Percentiles rank a stretch among this genome's conserved stretches.
These are phyloP conservation scores for Linepithema humile DNA, from an alignment of 1,140 invertebrate genomes.

Conservation along the genomic window DNA sequence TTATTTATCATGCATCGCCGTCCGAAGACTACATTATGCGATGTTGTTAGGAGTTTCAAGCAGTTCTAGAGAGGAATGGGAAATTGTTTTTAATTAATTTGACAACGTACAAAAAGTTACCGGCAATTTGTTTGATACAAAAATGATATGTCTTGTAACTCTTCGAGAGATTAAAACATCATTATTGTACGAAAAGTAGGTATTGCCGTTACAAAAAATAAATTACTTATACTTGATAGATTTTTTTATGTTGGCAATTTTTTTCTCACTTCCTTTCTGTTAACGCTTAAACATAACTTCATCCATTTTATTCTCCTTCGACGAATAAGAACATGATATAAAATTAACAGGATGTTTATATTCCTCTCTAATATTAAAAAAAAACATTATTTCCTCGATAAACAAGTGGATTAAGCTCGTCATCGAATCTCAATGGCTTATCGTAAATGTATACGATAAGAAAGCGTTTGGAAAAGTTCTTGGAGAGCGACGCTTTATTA, in stretches of 20 bases:
- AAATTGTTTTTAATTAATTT: conserved; percentile 33
- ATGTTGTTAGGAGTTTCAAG: conserved; percentile 35
- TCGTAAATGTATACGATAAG: neutral
- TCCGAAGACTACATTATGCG: conserved; percentile 41
- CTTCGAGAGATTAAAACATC: neutral
- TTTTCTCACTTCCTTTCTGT: neutral
- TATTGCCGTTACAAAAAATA: too few species aligned
- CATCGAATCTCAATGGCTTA: neutral
- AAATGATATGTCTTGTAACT: neutral
- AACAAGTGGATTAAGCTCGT: neutral
- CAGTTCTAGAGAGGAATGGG: too few species aligned
- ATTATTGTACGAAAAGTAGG: too few species aligned
- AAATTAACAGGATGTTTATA: neutral
- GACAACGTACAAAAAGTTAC: neutral
- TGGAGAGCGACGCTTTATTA: neutral
- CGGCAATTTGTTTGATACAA: neutral
- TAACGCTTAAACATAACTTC: neutral
- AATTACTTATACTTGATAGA: neutral
- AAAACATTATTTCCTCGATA: neutral
- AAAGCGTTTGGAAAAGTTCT: neutral
- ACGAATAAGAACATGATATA: neutral
- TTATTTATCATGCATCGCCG: conserved; percentile 54
- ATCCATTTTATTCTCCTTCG: neutral
- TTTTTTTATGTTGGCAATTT: neutral
- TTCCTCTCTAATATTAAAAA: neutral